Evolutionary conservation across 2,888 invertebrate genomes (phyloP).

Genomic region (Lepidochrysops patricia): DNA sequence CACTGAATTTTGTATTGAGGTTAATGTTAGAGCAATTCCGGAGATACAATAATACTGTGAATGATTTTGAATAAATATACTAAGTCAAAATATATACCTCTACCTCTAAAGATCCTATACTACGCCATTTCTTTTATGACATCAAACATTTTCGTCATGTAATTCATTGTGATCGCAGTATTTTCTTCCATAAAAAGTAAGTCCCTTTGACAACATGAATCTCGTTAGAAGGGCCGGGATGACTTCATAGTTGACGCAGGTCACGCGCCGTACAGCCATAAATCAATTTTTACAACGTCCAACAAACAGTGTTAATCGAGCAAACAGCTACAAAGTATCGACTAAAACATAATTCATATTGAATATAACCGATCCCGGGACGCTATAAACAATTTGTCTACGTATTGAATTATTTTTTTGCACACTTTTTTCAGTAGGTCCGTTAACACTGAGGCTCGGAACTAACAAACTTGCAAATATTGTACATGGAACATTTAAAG

Average conservation of each 20-base stretch:
- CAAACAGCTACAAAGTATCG: background rate
- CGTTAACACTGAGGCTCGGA: no score
- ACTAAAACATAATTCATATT: background rate
- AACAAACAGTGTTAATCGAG: slow-evolving; percentile 4
- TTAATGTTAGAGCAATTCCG: no score
- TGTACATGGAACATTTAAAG: no score
- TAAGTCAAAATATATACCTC: no score
- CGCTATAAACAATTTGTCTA: background rate
- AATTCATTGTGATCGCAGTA: background rate
- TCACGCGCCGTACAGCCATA: slow-evolving; percentile 1
- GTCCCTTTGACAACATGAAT: background rate
- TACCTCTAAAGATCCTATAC: no score
- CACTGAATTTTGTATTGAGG: no score
- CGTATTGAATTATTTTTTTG: background rate
- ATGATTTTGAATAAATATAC: no score
- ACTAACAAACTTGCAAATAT: no score
- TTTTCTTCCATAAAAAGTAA: background rate
- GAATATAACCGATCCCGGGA: background rate
- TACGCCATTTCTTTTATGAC: no score
- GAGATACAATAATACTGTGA: no score
- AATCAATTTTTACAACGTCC: slow-evolving; percentile 11
- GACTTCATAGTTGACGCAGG: background rate
- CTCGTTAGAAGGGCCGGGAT: background rate
- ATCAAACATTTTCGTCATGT: background rate
- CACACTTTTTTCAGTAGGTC: no score